A percentile compares a stretch with the other conserved stretches of the same genome.
Conservation (phyloP, 2,888 invertebrate species). For the Drosophila birchii region DNA sequence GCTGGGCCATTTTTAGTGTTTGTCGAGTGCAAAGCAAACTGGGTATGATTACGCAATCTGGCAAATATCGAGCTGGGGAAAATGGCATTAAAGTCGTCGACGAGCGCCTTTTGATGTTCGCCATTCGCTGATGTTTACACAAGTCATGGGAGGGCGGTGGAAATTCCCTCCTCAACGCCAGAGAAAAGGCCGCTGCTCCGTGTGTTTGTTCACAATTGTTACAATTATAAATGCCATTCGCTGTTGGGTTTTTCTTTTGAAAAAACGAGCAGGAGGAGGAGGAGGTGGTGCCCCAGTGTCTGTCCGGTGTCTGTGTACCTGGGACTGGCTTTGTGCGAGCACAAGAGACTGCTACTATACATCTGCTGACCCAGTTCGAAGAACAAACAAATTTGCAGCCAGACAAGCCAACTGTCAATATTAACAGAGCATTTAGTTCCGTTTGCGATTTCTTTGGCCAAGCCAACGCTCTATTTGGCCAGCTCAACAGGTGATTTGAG, state of each 20-base stretch:
- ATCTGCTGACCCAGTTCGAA: slow-evolving; percentile 68
- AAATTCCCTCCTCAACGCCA: slow-evolving; percentile 16
- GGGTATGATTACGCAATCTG: slow-evolving; percentile 43
- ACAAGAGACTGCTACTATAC: slow-evolving; percentile 21
- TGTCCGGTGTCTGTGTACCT: slow-evolving; percentile 23
- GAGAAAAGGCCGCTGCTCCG: slow-evolving; percentile 31
- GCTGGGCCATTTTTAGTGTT: slow-evolving; percentile 3
- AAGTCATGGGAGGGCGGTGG: slow-evolving; percentile 45
- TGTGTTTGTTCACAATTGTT: slow-evolving; percentile 50
- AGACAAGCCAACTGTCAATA: slow-evolving; percentile 74
- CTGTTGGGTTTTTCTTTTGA: slow-evolving; percentile 27
- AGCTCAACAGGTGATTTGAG: slow-evolving; percentile 24
- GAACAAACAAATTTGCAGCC: slow-evolving; percentile 74
- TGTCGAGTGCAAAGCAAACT: slow-evolving; percentile 10
- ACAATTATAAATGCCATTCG: slow-evolving; percentile 51
- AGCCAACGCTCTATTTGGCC: slow-evolving; percentile 29
- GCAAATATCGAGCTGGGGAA: slow-evolving; percentile 61
- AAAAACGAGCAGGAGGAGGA: not conserved
- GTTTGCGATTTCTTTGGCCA: slow-evolving; percentile 60
- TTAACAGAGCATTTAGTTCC: slow-evolving; percentile 73
- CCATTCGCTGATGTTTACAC: slow-evolving; percentile 60
- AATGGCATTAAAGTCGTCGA: slow-evolving; percentile 48
- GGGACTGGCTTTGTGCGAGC: slow-evolving; percentile 23
- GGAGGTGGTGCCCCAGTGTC: slow-evolving; percentile 22
- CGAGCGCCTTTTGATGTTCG: slow-evolving; percentile 46